Evolutionary conservation across 2,797 vertebrate species (phyloP).

Genomic region (Crenichthys baileyi): DNA sequence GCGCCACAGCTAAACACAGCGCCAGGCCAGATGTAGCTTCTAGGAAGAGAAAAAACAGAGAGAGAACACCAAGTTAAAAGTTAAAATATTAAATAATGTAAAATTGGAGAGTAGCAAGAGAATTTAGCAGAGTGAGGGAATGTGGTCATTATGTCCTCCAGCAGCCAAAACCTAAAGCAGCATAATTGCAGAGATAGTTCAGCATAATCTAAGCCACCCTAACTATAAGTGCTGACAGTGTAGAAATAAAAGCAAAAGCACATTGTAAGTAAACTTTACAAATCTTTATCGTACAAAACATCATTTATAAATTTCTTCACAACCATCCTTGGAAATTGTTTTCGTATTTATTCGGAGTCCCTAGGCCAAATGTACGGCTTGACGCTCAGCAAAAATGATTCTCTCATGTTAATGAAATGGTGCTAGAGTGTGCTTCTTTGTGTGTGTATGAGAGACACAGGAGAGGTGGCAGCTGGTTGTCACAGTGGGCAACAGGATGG

Average conservation of each 20-base stretch:
- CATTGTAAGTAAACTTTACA: background rate
- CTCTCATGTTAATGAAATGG: background rate
- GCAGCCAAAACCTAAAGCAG: too few species aligned
- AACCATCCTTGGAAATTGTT: background rate
- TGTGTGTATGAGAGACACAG: background rate
- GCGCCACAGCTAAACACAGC: too few species aligned
- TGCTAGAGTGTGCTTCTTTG: conserved; percentile 12
- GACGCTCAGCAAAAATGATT: conserved; percentile 3
- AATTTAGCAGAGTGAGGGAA: too few species aligned
- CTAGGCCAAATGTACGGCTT: background rate
- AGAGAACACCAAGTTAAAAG: too few species aligned
- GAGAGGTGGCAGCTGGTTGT: conserved; percentile 70
- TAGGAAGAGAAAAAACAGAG: too few species aligned
- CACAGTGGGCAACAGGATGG: conserved; percentile 64
- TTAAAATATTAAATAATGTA: too few species aligned
- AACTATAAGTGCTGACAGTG: background rate
- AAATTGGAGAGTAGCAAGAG: too few species aligned
- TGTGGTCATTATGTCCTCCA: too few species aligned
- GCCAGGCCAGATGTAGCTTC: too few species aligned
- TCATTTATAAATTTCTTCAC: background rate
- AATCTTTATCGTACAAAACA: background rate
- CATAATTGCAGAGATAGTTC: too few species aligned
- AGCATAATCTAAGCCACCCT: too few species aligned
- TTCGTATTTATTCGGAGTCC: background rate
- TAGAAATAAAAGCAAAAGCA: background rate